phyloP scores from a whole-genome alignment of 2,888 invertebrate species.

The Polia nebulosa region DNA sequence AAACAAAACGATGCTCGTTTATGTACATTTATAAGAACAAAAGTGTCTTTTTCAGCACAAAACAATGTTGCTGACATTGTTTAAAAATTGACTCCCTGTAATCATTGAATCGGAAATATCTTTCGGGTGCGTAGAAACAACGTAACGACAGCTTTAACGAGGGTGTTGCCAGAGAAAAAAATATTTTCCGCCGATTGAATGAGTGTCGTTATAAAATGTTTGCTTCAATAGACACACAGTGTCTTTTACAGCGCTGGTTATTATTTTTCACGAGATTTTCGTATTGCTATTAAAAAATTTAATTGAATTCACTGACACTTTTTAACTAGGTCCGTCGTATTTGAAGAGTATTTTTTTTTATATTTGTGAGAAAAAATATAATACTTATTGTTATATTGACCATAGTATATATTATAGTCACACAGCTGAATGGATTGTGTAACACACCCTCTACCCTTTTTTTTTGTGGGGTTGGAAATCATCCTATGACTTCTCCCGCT shows the following conservation, averaged over 20 bases:
- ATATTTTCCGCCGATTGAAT: constrained; percentile 71
- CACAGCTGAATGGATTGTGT: no score
- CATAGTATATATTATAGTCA: no score
- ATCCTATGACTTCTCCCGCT: no score
- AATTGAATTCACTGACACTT: constrained; percentile 3
- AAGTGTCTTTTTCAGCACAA: constrained; percentile 53
- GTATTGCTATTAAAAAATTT: constrained; percentile 30
- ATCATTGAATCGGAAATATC: constrained; percentile 72
- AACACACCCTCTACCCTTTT: no score
- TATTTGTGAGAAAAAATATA: neutral
- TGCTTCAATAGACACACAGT: constrained; percentile 65
- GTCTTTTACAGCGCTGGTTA: constrained; percentile 54
- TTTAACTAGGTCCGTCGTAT: neutral
- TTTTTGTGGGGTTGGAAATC: no score
- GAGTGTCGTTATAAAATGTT: constrained; percentile 78
- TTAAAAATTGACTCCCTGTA: constrained; percentile 71
- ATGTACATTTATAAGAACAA: constrained; percentile 36
- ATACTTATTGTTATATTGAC: no score
- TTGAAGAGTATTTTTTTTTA: neutral
- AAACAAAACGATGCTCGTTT: constrained; percentile 28
- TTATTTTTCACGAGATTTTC: constrained; percentile 55
- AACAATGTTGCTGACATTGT: constrained; percentile 59
- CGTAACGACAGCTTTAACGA: constrained; percentile 73
- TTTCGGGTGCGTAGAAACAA: constrained; percentile 69
- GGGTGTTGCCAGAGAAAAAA: constrained; percentile 69